A percentile compares a stretch with the other conserved stretches of the same genome.
phyloP scores from a whole-genome alignment of 2,888 invertebrate species.

The Epinotia demarniana region DNA sequence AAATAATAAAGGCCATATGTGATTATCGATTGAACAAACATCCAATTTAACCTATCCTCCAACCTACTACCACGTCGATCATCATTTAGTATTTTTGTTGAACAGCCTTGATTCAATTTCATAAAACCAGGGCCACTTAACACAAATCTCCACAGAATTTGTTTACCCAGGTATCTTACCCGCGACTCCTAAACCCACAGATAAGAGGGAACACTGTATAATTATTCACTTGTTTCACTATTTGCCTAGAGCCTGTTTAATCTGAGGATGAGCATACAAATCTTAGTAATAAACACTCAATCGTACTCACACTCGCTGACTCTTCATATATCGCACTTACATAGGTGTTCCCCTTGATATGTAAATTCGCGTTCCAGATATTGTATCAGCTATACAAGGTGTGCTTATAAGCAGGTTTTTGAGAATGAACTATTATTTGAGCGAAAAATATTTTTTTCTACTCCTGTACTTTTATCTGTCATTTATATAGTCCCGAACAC shows the following conservation, averaged over 20 bases:
- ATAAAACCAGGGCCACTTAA: not conserved
- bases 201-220: slow-evolving; percentile 20
- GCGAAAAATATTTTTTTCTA: too few species aligned
- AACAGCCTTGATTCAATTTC: not conserved
- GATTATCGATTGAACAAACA: too few species aligned
- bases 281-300: slow-evolving; percentile 16
- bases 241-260: slow-evolving; percentile 22
- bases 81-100: not conserved
- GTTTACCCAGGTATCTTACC: slow-evolving; percentile 8
- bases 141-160: not conserved
- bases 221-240: slow-evolving; percentile 22
- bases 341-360: not conserved
- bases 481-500: too few species aligned
- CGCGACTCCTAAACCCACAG: slow-evolving; percentile 25
- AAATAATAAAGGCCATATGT: not conserved
- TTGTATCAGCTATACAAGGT: too few species aligned
- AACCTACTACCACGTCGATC: not conserved
- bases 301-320: slow-evolving; percentile 16
- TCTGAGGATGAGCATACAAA: slow-evolving; percentile 17
- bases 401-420: too few species aligned
- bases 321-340: not conserved
- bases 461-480: too few species aligned
- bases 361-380: too few species aligned
- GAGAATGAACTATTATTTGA: too few species aligned
- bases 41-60: not conserved